Conservation (phyloP, 2,113 vertebrate species). For the Callithrix jacchus region DNA sequence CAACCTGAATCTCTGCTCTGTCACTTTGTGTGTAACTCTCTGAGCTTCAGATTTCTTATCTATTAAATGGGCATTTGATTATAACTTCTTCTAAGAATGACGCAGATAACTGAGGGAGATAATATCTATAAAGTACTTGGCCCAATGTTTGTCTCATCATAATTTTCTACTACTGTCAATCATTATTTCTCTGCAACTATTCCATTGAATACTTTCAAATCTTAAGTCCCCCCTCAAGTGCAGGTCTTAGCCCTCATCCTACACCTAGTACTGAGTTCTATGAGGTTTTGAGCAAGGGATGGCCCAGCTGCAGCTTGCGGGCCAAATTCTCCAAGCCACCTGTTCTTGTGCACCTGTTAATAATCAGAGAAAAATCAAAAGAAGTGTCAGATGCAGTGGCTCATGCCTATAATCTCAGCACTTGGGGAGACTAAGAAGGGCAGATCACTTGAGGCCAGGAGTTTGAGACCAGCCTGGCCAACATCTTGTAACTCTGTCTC, state of each 20-base stretch:
- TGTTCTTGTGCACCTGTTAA: neutral
- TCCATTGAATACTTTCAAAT: neutral
- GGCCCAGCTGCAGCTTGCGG: rapidly evolving
- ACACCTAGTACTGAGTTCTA: rapidly evolving
- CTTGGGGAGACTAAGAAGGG: no score
- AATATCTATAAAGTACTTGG: rapidly evolving
- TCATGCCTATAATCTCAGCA: no score
- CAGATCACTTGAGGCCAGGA: no score
- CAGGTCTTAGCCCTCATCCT: neutral
- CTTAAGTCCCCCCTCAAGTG: neutral
- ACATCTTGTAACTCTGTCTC: no score
- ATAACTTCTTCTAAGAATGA: neutral
- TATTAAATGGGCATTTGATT: neutral
- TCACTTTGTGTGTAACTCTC: neutral
- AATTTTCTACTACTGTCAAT: rapidly evolving
- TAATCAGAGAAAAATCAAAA: neutral
- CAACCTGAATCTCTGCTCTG: neutral
- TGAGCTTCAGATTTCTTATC: neutral
- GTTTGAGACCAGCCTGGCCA: no score
- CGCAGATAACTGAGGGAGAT: neutral
- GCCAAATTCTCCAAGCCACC: neutral
- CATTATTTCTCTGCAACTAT: neutral
- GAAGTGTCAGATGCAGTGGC: neutral
- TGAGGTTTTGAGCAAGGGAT: neutral
- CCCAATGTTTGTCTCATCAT: neutral